Percentiles rank a stretch among this genome's conserved stretches.
Conservation (phyloP, 2,888 invertebrate species). For the Acrobasis consociella region DNA sequence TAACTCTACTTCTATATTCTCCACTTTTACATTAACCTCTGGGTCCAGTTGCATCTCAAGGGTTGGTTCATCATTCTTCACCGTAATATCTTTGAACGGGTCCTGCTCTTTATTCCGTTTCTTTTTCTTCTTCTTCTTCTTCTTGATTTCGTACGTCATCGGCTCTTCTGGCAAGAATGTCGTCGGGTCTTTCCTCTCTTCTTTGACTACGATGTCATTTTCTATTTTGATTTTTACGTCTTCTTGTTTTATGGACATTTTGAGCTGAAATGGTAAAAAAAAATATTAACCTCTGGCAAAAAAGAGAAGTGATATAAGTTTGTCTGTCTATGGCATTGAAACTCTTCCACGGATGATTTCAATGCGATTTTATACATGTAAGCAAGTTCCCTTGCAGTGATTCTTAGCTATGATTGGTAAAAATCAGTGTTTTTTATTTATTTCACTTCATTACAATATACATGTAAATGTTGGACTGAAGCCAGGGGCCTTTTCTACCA, state of each 20-base stretch:
- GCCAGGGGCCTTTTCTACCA: too few species aligned
- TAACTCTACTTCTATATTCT: constrained; percentile 73
- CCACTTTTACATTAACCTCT: constrained; percentile 71
- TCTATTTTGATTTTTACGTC: constrained; percentile 34
- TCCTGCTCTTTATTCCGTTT: constrained; percentile 57
- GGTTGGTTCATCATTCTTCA: constrained; percentile 39
- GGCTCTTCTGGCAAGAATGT: constrained; percentile 68
- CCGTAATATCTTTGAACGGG: constrained; percentile 68
- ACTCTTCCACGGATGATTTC: too few species aligned
- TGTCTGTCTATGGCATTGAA: too few species aligned
- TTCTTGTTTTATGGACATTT: constrained; percentile 33
- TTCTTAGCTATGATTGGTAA: too few species aligned
- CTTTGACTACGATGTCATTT: constrained; percentile 31
- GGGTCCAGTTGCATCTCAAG: constrained; percentile 53
- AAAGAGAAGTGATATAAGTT: too few species aligned
- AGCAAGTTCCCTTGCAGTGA: too few species aligned
- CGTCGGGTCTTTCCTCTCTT: constrained; percentile 64
- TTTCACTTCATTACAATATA: too few species aligned
- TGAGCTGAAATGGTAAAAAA: neutral
- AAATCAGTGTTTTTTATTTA: too few species aligned
- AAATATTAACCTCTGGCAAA: too few species aligned
- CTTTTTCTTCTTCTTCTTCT: constrained; percentile 72
- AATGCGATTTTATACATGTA: too few species aligned
- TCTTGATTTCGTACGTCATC: constrained; percentile 71
- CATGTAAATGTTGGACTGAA: too few species aligned